phyloP scores from a whole-genome alignment of 2,888 invertebrate species.

The Eilema depressum region DNA sequence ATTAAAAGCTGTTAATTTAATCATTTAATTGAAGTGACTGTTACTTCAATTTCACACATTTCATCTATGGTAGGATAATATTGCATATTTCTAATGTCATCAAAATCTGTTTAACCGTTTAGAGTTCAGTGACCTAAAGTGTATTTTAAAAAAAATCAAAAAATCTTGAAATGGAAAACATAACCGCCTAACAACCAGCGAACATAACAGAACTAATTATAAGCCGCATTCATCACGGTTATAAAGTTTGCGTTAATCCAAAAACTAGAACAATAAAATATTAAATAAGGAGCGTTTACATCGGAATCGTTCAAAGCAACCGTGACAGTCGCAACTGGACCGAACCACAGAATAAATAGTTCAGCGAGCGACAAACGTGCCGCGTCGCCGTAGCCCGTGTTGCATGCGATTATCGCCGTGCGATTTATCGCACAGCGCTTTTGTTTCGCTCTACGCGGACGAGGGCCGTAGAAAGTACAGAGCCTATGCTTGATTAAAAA shows the following conservation, averaged over 20 bases:
- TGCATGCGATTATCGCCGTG: slow-evolving; percentile 57
- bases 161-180: background rate
- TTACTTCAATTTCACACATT: too few relatives aligned
- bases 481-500: background rate
- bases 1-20: too few relatives aligned
- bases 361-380: slow-evolving; percentile 55
- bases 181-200: slow-evolving; percentile 7
- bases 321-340: slow-evolving; percentile 58
- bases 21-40: too few relatives aligned
- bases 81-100: too few relatives aligned
- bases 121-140: background rate
- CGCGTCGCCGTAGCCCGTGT: slow-evolving; percentile 50
- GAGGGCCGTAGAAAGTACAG: slow-evolving; percentile 18
- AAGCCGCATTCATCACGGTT: slow-evolving; percentile 22
- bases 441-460: slow-evolving; percentile 40
- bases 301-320: slow-evolving; percentile 54
- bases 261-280: slow-evolving; percentile 60
- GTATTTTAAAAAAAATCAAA: too few relatives aligned
- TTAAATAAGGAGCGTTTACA: slow-evolving; percentile 45
- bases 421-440: slow-evolving; percentile 52
- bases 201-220: slow-evolving; percentile 22
- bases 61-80: too few relatives aligned
- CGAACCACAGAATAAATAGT: slow-evolving; percentile 38
- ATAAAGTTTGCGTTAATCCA: slow-evolving; percentile 25
- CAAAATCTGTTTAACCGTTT: background rate